A percentile compares a stretch with the other conserved stretches of the same genome.
These are phyloP conservation scores for Scomberomorus guttatus DNA, from an alignment of 2,797 vertebrate genomes.

Conservation along the genomic window DNA sequence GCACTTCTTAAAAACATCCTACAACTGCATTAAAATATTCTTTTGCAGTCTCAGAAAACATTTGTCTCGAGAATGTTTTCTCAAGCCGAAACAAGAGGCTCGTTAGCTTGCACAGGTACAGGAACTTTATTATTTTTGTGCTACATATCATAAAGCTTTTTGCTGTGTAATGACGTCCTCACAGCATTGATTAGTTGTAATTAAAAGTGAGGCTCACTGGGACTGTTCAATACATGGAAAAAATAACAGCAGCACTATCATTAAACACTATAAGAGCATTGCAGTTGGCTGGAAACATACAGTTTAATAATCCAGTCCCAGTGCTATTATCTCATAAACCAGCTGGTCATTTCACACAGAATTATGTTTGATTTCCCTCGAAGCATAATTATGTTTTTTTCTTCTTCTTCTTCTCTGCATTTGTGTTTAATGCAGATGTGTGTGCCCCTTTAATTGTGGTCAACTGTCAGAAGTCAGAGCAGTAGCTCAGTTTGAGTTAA, in stretches of 20 bases:
- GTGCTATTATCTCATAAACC: conserved; percentile 47
- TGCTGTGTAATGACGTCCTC: conserved; percentile 64
- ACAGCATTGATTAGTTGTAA: conserved; percentile 77
- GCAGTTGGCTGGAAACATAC: conserved; percentile 52
- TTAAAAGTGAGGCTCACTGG: conserved; percentile 74
- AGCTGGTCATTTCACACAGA: conserved; percentile 33
- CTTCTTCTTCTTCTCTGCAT: neutral
- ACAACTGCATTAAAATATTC: neutral
- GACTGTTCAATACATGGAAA: conserved; percentile 81
- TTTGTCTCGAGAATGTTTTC: conserved; percentile 13
- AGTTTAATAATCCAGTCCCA: conserved; percentile 48
- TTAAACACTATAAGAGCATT: conserved; percentile 60
- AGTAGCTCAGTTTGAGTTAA: conserved; percentile 28
- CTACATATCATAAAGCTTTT: conserved; percentile 48
- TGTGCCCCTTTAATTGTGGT: conserved; percentile 11
- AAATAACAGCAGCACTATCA: conserved; percentile 63
- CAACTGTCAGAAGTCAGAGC: conserved; percentile 25
- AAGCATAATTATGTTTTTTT: conserved; percentile 1
- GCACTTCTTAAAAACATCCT: neutral
- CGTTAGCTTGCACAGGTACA: conserved; percentile 21
- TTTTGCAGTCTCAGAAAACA: conserved; percentile 20
- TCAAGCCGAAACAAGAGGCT: conserved; percentile 14
- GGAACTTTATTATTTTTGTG: conserved; percentile 28
- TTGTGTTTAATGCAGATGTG: neutral
- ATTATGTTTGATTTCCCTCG: conserved; percentile 29